A percentile compares a stretch with the other conserved stretches of the same genome.
These are phyloP conservation scores for Macropis europaea DNA, from an alignment of 2,888 invertebrate genomes.

Conservation along the genomic window DNA sequence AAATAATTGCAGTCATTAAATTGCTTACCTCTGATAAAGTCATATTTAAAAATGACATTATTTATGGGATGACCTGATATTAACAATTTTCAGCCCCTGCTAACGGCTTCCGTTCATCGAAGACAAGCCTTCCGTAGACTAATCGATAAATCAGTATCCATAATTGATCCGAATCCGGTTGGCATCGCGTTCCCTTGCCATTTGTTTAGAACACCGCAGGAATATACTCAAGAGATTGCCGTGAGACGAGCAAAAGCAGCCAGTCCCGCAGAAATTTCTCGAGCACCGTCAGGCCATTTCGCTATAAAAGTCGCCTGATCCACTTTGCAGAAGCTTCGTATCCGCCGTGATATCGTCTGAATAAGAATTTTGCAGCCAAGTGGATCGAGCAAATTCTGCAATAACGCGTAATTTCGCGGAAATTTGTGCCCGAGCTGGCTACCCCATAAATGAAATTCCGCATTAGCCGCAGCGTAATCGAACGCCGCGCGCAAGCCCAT, in stretches of 20 bases:
- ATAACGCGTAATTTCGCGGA: constrained; percentile 24
- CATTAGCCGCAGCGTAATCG: constrained; percentile 1
- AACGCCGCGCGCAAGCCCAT: not conserved
- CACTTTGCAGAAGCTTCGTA: constrained; percentile 25
- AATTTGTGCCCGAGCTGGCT: constrained; percentile 7
- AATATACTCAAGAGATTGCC: not conserved
- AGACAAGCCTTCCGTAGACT: constrained; percentile 13
- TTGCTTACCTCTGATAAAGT: too few relatives aligned
- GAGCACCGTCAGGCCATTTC: constrained; percentile 4
- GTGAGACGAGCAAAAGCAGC: not conserved
- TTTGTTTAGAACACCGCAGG: constrained; percentile 1
- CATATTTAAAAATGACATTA: too few relatives aligned
- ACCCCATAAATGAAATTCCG: constrained; percentile 19
- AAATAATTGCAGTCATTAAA: too few relatives aligned
- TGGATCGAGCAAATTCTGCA: constrained; percentile 40
- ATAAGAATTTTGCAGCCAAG: constrained; percentile 38
- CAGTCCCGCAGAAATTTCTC: constrained; percentile 10
- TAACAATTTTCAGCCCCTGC: too few relatives aligned
- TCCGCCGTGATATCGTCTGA: constrained; percentile 22
- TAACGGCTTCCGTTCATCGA: constrained; percentile 1
- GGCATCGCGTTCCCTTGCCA: not conserved
- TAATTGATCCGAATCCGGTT: constrained; percentile 2
- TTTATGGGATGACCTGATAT: too few relatives aligned
- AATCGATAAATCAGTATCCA: constrained; percentile 21
- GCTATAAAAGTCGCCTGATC: constrained; percentile 43